Evolutionary conservation across 2,113 vertebrate genomes (phyloP).

Genomic region (Orycteropus afer): DNA sequence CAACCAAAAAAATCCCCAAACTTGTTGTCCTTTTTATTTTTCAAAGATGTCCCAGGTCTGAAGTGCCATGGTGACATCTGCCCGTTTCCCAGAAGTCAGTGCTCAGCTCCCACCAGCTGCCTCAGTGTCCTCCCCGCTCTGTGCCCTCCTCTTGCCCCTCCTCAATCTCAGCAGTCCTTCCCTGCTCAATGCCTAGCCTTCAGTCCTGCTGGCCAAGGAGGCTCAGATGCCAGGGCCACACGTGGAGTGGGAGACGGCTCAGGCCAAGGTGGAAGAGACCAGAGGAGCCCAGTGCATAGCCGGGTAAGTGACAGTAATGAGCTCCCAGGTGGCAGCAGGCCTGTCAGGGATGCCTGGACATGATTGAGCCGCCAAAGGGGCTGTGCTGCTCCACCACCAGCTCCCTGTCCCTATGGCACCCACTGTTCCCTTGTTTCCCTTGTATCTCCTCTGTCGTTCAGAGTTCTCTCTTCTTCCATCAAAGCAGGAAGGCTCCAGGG

Average conservation of each 20-base stretch:
- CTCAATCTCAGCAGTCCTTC: background rate
- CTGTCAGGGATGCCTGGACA: background rate
- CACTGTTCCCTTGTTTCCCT: background rate
- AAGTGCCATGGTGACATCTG: conserved; percentile 72
- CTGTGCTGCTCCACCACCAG: fast-evolving
- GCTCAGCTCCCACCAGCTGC: background rate
- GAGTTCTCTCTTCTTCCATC: background rate
- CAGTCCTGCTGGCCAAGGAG: background rate
- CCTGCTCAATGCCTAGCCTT: background rate
- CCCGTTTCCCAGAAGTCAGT: conserved; percentile 57
- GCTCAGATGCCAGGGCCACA: background rate
- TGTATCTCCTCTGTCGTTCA: background rate
- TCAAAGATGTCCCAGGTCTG: conserved; percentile 50
- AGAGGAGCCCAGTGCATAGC: background rate
- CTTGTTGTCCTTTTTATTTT: conserved; percentile 58
- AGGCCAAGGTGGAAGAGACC: background rate
- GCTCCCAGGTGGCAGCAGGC: conserved; percentile 18
- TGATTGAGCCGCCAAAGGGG: background rate
- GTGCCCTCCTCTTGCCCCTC: background rate
- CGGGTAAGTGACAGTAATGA: conserved; percentile 42
- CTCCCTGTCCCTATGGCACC: background rate
- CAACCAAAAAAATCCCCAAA: conserved; percentile 61
- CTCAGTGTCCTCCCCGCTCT: background rate
- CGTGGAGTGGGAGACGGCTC: fast-evolving
- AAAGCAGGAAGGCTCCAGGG: background rate